A percentile compares a stretch with the other conserved stretches of the same genome.
phyloP scores from a whole-genome alignment of 2,113 vertebrate genomes.

The Lethenteron camtschaticum region DNA sequence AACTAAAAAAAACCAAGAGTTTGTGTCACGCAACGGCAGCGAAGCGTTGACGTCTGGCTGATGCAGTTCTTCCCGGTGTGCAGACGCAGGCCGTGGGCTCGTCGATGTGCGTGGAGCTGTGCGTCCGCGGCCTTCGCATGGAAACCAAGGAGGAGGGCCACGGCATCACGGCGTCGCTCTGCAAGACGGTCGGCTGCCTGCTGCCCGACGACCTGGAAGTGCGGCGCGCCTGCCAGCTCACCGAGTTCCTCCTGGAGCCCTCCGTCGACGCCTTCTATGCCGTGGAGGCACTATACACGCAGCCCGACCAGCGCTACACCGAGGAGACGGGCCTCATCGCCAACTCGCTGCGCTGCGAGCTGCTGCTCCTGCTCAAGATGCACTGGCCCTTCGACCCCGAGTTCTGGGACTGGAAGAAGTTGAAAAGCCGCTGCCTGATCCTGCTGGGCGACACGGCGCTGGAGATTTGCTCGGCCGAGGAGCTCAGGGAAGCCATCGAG shows the following conservation, averaged over 20 bases:
- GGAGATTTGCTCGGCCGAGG: constrained; percentile 20
- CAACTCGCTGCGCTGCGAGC: constrained; percentile 80
- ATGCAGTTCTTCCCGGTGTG: constrained; percentile 2
- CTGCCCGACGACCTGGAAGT: constrained; percentile 78
- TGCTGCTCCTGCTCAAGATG: constrained; percentile 70
- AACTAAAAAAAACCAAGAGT: too few species aligned
- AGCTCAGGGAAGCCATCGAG: too few species aligned
- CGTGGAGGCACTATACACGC: constrained; percentile 59
- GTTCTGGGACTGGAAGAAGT: constrained; percentile 98
- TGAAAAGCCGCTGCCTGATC: constrained; percentile 57
- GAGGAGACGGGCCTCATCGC: constrained; percentile 64
- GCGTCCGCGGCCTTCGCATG: constrained; percentile 80
- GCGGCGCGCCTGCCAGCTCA: constrained; percentile 69
- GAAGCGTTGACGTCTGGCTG: too few species aligned
- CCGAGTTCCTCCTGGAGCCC: constrained; percentile 67
- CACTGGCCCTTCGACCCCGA: constrained; percentile 95
- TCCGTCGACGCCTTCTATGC: constrained; percentile 38
- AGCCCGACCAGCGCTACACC: constrained; percentile 77
- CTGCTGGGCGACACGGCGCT: constrained; percentile 47
- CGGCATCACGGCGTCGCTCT: constrained; percentile 61
- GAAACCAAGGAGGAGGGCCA: constrained; percentile 45
- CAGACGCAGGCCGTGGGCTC: constrained; percentile 53
- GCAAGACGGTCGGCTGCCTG: constrained; percentile 71
- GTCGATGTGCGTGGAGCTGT: constrained; percentile 55
- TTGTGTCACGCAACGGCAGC: too few species aligned